These are phyloP conservation scores for Lycaena phlaeas DNA, from an alignment of 2,888 invertebrate species.

Conservation along the genomic window DNA sequence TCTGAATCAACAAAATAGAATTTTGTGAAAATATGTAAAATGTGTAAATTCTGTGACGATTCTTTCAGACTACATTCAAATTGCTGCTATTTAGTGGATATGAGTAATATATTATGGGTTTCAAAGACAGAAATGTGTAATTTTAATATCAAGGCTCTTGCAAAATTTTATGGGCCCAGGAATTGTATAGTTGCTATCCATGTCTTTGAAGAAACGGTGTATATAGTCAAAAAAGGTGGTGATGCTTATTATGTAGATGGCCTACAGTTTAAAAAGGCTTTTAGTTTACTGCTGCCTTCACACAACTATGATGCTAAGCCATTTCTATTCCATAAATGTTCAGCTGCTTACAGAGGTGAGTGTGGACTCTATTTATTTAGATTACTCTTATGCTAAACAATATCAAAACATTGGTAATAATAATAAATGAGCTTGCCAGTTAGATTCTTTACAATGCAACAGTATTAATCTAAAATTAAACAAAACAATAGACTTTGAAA, in stretches of 20 bases:
- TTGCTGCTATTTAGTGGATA: conserved; percentile 14
- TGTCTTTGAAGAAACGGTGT: not conserved
- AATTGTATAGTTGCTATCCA: not conserved
- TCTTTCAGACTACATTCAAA: conserved; percentile 15
- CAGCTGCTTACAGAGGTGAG: conserved; percentile 8
- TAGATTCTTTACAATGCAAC: too few relatives aligned
- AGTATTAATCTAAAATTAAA: too few relatives aligned
- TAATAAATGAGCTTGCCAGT: too few relatives aligned
- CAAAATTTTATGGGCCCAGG: conserved; percentile 13
- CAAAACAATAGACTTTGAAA: too few relatives aligned
- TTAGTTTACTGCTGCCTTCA: not conserved
- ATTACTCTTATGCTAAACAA: too few relatives aligned
- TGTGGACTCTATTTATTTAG: too few relatives aligned
- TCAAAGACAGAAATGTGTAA: conserved; percentile 7
- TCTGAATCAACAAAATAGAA: too few relatives aligned
- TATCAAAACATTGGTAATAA: too few relatives aligned
- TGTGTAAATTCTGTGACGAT: too few relatives aligned
- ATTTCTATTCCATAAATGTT: conserved; percentile 26
- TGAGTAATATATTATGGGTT: conserved; percentile 11
- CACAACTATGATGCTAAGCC: conserved; percentile 9
- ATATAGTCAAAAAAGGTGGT: conserved; percentile 3
- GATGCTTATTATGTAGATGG: conserved; percentile 20
- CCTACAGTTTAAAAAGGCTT: not conserved
- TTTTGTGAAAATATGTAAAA: too few relatives aligned
- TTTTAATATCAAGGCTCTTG: conserved; percentile 11